phyloP scores from a whole-genome alignment of 2,888 invertebrate species.

The Agrotis clavis region DNA sequence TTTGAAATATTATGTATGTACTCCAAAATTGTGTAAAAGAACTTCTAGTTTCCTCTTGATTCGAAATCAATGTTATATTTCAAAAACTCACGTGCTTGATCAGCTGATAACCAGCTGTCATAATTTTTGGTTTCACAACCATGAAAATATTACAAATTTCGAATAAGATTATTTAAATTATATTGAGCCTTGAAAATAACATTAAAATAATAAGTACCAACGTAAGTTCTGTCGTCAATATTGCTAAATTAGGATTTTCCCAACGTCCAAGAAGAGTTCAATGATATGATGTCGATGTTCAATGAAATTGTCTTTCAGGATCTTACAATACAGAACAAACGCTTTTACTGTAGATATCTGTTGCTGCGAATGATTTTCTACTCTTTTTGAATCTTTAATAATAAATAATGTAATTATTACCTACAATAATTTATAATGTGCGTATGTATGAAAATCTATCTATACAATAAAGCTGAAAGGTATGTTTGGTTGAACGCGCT shows the following conservation, averaged over 20 bases:
- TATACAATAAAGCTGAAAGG: too few relatives aligned
- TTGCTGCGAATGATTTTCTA: neutral
- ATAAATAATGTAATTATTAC: too few relatives aligned
- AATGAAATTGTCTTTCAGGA: neutral
- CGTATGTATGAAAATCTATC: too few relatives aligned
- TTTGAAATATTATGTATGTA: too few relatives aligned
- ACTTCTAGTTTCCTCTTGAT: slow-evolving; percentile 4
- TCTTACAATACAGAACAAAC: neutral
- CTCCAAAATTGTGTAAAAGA: neutral
- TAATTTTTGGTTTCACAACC: slow-evolving; percentile 25
- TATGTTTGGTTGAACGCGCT: too few relatives aligned
- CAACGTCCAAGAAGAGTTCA: neutral
- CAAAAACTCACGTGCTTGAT: neutral
- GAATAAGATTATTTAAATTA: slow-evolving; percentile 19
- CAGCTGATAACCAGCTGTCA: neutral
- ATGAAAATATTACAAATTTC: slow-evolving; percentile 3
- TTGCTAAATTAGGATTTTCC: neutral
- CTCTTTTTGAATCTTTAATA: too few relatives aligned
- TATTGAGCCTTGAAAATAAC: slow-evolving; percentile 24
- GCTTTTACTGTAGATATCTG: neutral
- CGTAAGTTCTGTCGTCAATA: neutral
- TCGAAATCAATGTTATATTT: slow-evolving; percentile 11
- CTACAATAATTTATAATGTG: too few relatives aligned
- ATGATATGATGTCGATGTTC: too few relatives aligned
- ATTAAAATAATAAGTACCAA: neutral